A percentile compares a stretch with the other conserved stretches of the same genome.
phyloP scores from a whole-genome alignment of 2,797 vertebrate genomes.

The Pangasius sanitwongsei region DNA sequence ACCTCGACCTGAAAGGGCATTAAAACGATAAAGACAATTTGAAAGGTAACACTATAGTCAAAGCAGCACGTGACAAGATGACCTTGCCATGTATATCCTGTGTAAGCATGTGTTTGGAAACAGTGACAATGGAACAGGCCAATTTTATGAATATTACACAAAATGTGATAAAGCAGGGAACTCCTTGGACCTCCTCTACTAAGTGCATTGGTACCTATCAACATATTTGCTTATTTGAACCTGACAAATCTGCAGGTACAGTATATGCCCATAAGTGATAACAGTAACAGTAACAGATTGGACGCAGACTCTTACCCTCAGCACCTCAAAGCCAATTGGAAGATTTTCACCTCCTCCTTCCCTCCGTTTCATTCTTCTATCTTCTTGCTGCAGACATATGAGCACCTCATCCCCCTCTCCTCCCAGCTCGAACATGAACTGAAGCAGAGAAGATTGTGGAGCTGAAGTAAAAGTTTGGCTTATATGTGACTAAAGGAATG shows the following conservation, averaged over 20 bases:
- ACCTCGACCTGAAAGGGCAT: constrained; percentile 76
- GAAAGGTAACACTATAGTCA: not conserved
- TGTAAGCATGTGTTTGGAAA: not conserved
- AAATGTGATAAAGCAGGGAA: not conserved
- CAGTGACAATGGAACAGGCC: not conserved
- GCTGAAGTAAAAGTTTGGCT: not conserved
- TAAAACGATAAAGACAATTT: not conserved
- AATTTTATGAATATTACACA: constrained; percentile 5
- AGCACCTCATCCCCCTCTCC: constrained; percentile 74
- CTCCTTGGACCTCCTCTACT: not conserved
- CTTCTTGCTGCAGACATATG: constrained; percentile 83
- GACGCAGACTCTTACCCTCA: constrained; percentile 68
- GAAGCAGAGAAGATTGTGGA: not conserved
- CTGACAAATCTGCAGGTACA: not conserved
- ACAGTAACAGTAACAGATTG: not conserved
- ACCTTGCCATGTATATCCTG: not conserved
- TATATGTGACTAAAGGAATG: not conserved
- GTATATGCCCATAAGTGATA: not conserved
- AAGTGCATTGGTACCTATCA: not conserved
- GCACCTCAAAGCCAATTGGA: constrained; percentile 82
- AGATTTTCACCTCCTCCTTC: constrained; percentile 79
- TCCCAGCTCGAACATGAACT: constrained; percentile 80
- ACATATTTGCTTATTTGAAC: not conserved
- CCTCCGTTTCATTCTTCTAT: constrained; percentile 74
- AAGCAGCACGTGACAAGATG: not conserved